Base-by-base conservation (phyloP, 2,888 invertebrate species). In the Campoplex nolae region DNA sequence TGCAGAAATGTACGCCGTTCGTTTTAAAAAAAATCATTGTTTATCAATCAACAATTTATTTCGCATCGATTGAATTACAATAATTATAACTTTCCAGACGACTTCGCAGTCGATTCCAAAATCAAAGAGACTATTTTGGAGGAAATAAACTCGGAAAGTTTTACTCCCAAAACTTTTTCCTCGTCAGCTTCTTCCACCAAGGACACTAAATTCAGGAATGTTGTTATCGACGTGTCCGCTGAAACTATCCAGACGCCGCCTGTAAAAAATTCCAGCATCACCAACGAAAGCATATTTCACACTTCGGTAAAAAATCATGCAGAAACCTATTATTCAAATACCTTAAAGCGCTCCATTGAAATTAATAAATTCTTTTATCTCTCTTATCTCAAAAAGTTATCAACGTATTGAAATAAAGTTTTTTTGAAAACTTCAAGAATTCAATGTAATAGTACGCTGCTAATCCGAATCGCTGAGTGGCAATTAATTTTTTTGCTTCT, bases 221-320 rank as follows among this genome's bases (percentile, higher is more conserved):
- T 97, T 89, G 96, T 97, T 0, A 97, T 97, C 87, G 97, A 97
- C 92, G 95, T 97, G 79, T 96, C 96, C 89, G 95, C 96, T 1
- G 96, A 97, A 90, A 97, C 97, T 35, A 96, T 97, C 73, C 96
- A 96, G 89, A 95, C 97, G 18, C 96, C 97, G 42, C 95, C 96
- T 84, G 92, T 96, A 6, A 88, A 88, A 38, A 90, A 89, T 79
- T 48, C 90, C 23, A 87, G 91, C n/a, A 81, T 84, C 56, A 82
- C 88, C 32, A 76, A 90, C 1, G 93, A 94, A 48, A 94, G 93
- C 82, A 93, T 94, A 85, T 94, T 94, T 89, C 94, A 94, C 84
- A 90, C 93, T 75, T 94, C 94, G 81, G 94, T 94, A 92, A 86
- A 32, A 2, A 23, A 45, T 45, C 11, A 3, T 45, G 11, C 11